Conservation (phyloP, 2,888 invertebrate species). For the Syritta pipiens region DNA sequence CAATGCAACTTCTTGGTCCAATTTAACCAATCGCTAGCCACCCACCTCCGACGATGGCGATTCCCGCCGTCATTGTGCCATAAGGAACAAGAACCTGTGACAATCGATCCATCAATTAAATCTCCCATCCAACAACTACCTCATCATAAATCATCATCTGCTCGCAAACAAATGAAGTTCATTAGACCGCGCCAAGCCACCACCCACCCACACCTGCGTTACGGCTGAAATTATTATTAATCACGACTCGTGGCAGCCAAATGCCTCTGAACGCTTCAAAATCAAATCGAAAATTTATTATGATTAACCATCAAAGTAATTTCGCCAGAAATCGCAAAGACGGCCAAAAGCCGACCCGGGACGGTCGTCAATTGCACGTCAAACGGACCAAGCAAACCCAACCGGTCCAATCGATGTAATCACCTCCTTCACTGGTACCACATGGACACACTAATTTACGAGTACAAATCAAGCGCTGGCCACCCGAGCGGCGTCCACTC, state of each 20-base stretch:
- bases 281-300: conserved; percentile 28
- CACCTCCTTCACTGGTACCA: background rate
- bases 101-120: too few relatives aligned
- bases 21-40: too few relatives aligned
- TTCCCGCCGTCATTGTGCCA: too few relatives aligned
- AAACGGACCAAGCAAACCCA: conserved; percentile 1
- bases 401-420: conserved; percentile 17
- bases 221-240: conserved; percentile 10
- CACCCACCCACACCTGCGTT: background rate
- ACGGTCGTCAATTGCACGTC: background rate
- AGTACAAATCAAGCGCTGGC: background rate
- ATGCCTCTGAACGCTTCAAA: background rate
- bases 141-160: conserved; percentile 43
- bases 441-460: conserved; percentile 5
- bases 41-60: too few relatives aligned
- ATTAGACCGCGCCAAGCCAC: too few relatives aligned
- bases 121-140: background rate
- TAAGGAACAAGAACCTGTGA: too few relatives aligned
- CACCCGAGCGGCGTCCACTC: background rate
- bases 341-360: background rate
- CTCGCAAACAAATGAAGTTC: conserved; percentile 18
- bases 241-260: background rate
- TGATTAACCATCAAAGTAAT: conserved; percentile 12
- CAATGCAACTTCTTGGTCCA: too few relatives aligned
- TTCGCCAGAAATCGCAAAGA: conserved; percentile 3